Evolutionary conservation across 2,113 vertebrate species (phyloP).

Genomic region (Silurus glanis): DNA sequence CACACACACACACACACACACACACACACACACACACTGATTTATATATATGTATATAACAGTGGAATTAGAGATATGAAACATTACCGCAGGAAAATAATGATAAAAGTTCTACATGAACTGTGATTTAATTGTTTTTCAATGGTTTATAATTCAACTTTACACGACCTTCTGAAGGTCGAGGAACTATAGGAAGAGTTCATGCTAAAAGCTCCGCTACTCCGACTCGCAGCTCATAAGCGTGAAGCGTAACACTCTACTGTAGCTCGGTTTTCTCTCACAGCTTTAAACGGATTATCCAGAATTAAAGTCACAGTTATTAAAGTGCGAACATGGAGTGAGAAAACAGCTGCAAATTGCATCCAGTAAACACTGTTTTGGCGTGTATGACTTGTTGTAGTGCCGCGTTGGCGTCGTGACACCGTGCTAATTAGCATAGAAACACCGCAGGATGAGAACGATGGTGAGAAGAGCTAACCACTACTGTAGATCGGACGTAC

Average conservation of each 20-base stretch:
- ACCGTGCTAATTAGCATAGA: background rate
- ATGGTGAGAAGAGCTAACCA: background rate
- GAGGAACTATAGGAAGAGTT: too few relatives aligned
- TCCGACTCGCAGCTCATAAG: background rate
- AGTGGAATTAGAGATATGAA: background rate
- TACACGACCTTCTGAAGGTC: background rate
- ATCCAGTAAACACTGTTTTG: background rate
- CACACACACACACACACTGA: too few relatives aligned
- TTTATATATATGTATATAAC: too few relatives aligned
- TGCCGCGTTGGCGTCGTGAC: background rate
- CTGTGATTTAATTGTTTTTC: background rate
- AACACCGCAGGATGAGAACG: background rate
- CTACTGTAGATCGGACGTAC: background rate
- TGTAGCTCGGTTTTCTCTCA: background rate
- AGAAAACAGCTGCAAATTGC: conserved; percentile 1
- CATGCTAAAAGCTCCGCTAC: background rate
- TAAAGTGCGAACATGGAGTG: background rate
- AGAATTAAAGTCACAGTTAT: background rate
- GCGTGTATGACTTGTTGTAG: background rate
- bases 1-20: too few relatives aligned
- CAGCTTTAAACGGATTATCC: conserved; percentile 9
- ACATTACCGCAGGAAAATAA: background rate
- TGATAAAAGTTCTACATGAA: background rate
- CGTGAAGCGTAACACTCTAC: background rate
- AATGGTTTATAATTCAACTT: background rate